phyloP scores from a whole-genome alignment of 2,113 vertebrate species.

The Coracopsis vasa region DNA sequence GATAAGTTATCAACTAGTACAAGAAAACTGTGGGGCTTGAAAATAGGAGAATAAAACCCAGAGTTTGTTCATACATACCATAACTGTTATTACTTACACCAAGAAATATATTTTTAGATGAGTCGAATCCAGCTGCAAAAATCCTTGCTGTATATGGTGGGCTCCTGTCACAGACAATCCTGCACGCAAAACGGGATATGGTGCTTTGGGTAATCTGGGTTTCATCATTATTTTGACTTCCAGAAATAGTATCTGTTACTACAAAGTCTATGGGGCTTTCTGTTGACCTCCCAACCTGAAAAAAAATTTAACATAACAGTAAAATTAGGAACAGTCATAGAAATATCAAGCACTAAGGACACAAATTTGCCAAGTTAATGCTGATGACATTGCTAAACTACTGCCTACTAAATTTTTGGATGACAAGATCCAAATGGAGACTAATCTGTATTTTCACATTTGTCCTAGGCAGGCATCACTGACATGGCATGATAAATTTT shows the following conservation, averaged over 20 bases:
- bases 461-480: background rate
- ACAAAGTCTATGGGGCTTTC: slow-evolving; percentile 99
- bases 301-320: background rate
- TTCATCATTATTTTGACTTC: slow-evolving; percentile 87
- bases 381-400: background rate
- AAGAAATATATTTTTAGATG: slow-evolving; percentile 98
- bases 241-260: slow-evolving; percentile 95
- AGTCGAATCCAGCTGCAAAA: slow-evolving; percentile 96
- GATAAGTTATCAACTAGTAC: background rate
- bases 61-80: background rate
- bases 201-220: slow-evolving; percentile 96
- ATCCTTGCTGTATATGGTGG: slow-evolving; percentile 92
- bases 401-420: background rate
- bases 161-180: slow-evolving; percentile 92
- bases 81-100: slow-evolving; percentile 81
- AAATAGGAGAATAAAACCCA: background rate
- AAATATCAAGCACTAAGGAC: background rate
- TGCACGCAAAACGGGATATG: slow-evolving; percentile 96
- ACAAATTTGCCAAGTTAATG: background rate
- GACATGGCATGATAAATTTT: background rate
- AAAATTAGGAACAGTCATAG: background rate
- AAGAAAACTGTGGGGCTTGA: background rate
- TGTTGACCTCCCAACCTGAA: slow-evolving; percentile 93
- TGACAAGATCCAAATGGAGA: background rate
- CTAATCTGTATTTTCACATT: background rate